Percentiles rank a stretch among this genome's conserved stretches.
Conservation (phyloP, 2,797 vertebrate species). For the Poeciliopsis turneri region DNA sequence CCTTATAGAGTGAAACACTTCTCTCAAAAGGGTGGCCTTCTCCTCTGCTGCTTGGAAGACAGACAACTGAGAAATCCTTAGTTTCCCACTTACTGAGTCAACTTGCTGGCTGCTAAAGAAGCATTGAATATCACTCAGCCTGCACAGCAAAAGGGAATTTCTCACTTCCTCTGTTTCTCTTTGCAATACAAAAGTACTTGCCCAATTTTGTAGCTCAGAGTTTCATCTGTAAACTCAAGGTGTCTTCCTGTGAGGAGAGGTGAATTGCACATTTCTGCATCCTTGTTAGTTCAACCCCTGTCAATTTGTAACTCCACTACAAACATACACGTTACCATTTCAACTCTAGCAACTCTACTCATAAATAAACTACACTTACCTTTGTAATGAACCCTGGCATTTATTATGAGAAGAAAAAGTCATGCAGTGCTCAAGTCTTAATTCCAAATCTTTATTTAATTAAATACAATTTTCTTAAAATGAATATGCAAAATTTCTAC, state of each 20-base stretch:
- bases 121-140: constrained; percentile 48
- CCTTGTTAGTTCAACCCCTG: background rate
- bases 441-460: background rate
- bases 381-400: background rate
- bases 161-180: constrained; percentile 15
- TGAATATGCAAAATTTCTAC: too few species aligned
- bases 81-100: constrained; percentile 64
- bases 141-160: constrained; percentile 31
- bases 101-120: constrained; percentile 43
- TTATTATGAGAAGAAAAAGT: background rate
- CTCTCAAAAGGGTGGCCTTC: constrained; percentile 30
- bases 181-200: constrained; percentile 17
- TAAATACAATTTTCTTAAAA: background rate
- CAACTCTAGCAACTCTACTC: background rate
- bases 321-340: background rate
- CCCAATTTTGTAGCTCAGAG: constrained; percentile 27
- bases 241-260: constrained; percentile 32
- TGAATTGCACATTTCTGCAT: constrained; percentile 19
- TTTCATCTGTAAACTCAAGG: constrained; percentile 15
- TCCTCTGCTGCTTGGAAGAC: constrained; percentile 44
- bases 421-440: background rate
- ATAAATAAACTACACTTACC: background rate
- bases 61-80: constrained; percentile 38
- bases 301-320: background rate
- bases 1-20: constrained; percentile 30